Base-by-base conservation (phyloP, 1,140 invertebrate species). In the Drosophila arawakana region DNA sequence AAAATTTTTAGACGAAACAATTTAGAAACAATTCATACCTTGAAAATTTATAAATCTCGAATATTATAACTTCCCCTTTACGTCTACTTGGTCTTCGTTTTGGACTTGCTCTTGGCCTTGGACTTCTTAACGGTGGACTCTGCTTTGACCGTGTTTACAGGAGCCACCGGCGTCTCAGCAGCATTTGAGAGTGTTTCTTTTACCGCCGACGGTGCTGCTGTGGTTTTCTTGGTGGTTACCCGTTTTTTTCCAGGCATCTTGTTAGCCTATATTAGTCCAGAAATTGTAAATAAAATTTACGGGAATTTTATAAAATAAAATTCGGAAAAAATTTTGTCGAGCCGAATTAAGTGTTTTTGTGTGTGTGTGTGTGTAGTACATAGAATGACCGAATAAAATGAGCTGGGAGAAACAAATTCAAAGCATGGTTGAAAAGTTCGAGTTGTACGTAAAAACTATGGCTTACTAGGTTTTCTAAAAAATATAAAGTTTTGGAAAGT, bases 191-290 rank as follows among this genome's bases (percentile, higher is more conserved):
- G n/a, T 0, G 13, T 2, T 7, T 10, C 49, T 0, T 47, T 55
- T 3, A 30, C 49, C 2, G 1, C 13, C 11, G 60, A 5, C 1
- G 35, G 2, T 5, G 35, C 13, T 21, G 43, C 13, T 4, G 25
- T 30, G 25, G 13, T 9, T 21, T 73, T 73, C 10, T 73, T 68
- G n/a, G 65, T 15, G 1, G 13, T 6, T 6, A 60, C 50, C 7
- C 57, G 34, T 8, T 73, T 73, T n/a, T 73, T 73, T 2, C 13
- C 47, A 21, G 65, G 65, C 65, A 73, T 73, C 10, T 10, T 66
- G 15, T 50, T 41, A 50, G 8, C 30, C 50, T 44, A 25, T n/a
- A 21, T 15, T 34, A 1, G 8, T 5, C 55, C 15, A 59, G 41
- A 37, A 25, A 52, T n/a, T 1, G 35, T 30, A 21, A 21, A 21